A percentile compares a stretch with the other conserved stretches of the same genome.
Evolutionary conservation across 2,888 invertebrate species (phyloP).

Genomic region (Smittia sp.): DNA sequence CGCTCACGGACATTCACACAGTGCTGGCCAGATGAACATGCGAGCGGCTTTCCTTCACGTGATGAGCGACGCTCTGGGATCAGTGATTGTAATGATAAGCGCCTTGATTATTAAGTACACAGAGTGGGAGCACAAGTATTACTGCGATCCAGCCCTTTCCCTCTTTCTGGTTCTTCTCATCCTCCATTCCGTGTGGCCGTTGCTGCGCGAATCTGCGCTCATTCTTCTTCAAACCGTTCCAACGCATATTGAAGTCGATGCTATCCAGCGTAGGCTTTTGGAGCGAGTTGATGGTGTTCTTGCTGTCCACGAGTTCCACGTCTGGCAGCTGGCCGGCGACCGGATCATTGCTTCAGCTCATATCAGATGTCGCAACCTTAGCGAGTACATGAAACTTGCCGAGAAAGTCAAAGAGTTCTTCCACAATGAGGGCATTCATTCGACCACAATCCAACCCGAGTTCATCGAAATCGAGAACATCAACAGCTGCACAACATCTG

Average conservation of each 20-base stretch:
- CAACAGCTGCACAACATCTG: slow-evolving; percentile 46
- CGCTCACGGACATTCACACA: slow-evolving; percentile 58
- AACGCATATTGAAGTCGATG: slow-evolving; percentile 90
- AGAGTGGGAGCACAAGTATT: slow-evolving; percentile 75
- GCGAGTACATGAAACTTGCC: slow-evolving; percentile 96
- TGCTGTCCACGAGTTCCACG: slow-evolving; percentile 96
- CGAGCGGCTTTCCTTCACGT: slow-evolving; percentile 99
- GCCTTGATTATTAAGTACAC: slow-evolving; percentile 60
- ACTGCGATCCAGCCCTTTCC: slow-evolving; percentile 93
- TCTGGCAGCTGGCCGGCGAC: slow-evolving; percentile 97
- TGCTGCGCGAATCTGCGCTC: slow-evolving; percentile 88
- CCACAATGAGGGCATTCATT: slow-evolving; percentile 97
- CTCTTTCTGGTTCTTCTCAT: slow-evolving; percentile 84
- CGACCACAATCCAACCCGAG: slow-evolving; percentile 97
- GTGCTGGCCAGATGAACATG: slow-evolving; percentile 94
- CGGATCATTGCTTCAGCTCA: slow-evolving; percentile 97
- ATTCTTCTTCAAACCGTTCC: slow-evolving; percentile 98
- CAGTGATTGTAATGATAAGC: slow-evolving; percentile 68
- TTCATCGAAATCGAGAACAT: slow-evolving; percentile 76
- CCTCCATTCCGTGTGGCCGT: slow-evolving; percentile 85
- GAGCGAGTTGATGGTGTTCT: slow-evolving; percentile 91
- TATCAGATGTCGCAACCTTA: slow-evolving; percentile 89
- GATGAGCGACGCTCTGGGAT: slow-evolving; percentile 92
- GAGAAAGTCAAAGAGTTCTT: slow-evolving; percentile 96
- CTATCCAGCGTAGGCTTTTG: slow-evolving; percentile 80